These are phyloP conservation scores for Diabrotica virgifera DNA, from an alignment of 1,140 invertebrate species.

Conservation along the genomic window DNA sequence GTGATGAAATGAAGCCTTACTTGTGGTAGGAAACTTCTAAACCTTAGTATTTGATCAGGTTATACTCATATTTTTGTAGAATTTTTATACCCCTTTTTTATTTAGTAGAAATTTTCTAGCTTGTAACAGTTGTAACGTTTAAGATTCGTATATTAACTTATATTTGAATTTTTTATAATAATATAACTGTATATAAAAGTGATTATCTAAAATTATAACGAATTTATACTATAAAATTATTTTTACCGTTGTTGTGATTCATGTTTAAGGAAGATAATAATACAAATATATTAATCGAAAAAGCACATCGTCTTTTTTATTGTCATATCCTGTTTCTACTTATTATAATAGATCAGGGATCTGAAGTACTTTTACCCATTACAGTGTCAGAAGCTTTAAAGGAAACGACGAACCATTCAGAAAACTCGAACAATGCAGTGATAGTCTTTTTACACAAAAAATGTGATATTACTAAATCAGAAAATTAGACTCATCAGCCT, in stretches of 20 bases:
- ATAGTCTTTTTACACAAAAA: no score
- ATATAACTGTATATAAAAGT: background rate
- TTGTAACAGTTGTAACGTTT: no score
- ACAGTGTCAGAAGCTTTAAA: no score
- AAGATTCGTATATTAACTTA: no score
- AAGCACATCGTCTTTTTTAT: background rate
- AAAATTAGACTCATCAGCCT: no score
- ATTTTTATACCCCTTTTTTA: slow-evolving; percentile 3
- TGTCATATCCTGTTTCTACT: background rate
- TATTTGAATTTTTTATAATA: background rate
- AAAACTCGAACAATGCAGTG: no score
- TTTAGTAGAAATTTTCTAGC: background rate
- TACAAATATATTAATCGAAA: background rate
- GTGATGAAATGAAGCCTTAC: slow-evolving; percentile 2
- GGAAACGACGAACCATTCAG: no score
- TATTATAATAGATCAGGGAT: no score
- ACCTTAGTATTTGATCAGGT: background rate
- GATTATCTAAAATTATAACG: background rate
- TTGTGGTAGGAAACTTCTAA: background rate
- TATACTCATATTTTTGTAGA: slow-evolving; percentile 1
- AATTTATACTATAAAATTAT: background rate
- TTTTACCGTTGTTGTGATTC: background rate
- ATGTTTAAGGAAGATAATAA: background rate
- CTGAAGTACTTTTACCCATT: no score
- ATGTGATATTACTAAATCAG: no score